Percentiles rank a stretch among this genome's conserved stretches.
Evolutionary conservation across 1,140 invertebrate species (phyloP).

Genomic region (Euwallacea fornicatus): DNA sequence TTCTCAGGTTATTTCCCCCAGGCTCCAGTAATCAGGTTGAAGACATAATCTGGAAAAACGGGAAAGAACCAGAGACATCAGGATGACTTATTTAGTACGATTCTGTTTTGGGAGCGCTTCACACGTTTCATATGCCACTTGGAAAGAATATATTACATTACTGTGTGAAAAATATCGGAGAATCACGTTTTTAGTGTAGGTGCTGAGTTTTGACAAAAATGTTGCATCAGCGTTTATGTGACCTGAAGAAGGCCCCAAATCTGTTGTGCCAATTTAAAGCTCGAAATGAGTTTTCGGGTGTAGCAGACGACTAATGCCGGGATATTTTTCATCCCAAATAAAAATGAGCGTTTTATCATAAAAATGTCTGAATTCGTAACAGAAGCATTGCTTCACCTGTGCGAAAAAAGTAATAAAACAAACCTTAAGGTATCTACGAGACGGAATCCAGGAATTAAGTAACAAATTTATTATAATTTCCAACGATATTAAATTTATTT

Average conservation of each 20-base stretch:
- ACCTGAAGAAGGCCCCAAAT: too few species aligned
- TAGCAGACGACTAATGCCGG: neutral
- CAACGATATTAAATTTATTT: too few species aligned
- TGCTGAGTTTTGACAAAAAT: too few species aligned
- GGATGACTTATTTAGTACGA: slow-evolving; percentile 33
- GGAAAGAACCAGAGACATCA: slow-evolving; percentile 22
- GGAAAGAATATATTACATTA: neutral
- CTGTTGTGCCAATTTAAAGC: neutral
- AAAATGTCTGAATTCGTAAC: slow-evolving; percentile 18
- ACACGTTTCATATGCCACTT: slow-evolving; percentile 18
- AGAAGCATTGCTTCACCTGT: slow-evolving; percentile 13
- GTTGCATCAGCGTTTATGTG: too few species aligned
- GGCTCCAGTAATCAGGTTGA: slow-evolving; percentile 40
- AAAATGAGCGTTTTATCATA: slow-evolving; percentile 8
- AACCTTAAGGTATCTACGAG: neutral
- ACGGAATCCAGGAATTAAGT: too few species aligned
- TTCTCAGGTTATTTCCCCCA: slow-evolving; percentile 41
- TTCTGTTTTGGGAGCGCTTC: slow-evolving; percentile 20
- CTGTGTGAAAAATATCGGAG: too few species aligned
- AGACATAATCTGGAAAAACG: slow-evolving; percentile 38
- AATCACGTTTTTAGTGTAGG: too few species aligned
- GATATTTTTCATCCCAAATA: slow-evolving; percentile 17
- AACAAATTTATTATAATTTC: too few species aligned
- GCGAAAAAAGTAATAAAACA: slow-evolving; percentile 19
- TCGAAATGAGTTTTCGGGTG: slow-evolving; percentile 15